These are phyloP conservation scores for Himalopsyche japonica DNA, from an alignment of 2,888 invertebrate genomes.

Conservation along the genomic window DNA sequence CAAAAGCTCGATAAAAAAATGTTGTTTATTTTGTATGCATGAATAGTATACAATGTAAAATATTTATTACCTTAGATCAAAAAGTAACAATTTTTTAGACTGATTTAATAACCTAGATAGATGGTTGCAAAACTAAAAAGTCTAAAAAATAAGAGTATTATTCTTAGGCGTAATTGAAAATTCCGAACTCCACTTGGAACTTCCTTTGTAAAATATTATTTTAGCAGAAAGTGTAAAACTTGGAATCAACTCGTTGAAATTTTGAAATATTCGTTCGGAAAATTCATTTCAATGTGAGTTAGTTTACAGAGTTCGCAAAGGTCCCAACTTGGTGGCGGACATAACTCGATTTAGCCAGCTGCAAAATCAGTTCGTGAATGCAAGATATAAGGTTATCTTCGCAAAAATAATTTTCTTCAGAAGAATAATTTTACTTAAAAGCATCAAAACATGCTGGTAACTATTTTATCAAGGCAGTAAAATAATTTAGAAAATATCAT, in stretches of 20 bases:
- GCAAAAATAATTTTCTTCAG: background rate
- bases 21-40: too few relatives aligned
- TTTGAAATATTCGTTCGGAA: background rate
- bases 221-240: background rate
- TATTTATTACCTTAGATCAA: too few relatives aligned
- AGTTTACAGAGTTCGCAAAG: background rate
- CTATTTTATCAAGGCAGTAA: too few relatives aligned
- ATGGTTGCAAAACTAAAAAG: background rate
- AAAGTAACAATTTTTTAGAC: too few relatives aligned
- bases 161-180: background rate
- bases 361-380: background rate
- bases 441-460: too few relatives aligned
- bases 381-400: background rate
- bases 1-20: too few relatives aligned
- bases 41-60: too few relatives aligned
- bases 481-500: too few relatives aligned
- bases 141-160: background rate
- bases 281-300: background rate
- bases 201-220: background rate
- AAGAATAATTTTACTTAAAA: too few relatives aligned
- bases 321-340: background rate
- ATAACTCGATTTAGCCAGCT: background rate
- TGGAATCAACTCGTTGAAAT: background rate
- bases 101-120: background rate
- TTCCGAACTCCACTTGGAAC: background rate